Evolutionary conservation across 2,113 vertebrate genomes (phyloP).

Genomic region (Colinus virginianus): DNA sequence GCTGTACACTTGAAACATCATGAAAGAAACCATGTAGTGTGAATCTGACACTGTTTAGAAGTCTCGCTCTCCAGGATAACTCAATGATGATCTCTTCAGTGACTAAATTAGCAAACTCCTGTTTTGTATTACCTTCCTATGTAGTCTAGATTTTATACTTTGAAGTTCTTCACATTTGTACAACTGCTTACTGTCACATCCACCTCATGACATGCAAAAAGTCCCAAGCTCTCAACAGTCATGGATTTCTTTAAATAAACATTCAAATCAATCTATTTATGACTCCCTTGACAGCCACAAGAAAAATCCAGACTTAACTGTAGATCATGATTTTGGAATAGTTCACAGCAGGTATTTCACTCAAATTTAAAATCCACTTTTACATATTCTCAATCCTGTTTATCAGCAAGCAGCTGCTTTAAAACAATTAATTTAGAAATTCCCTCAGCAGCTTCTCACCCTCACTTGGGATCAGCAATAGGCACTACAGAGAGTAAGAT

Average conservation of each 20-base stretch:
- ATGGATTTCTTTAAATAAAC: neutral
- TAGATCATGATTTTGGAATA: neutral
- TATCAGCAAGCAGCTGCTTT: neutral
- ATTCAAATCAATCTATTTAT: constrained; percentile 21
- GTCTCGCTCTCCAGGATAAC: neutral
- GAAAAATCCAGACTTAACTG: neutral
- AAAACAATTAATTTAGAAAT: neutral
- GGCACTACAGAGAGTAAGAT: rapidly evolving
- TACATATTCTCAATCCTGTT: neutral
- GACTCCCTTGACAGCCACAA: neutral
- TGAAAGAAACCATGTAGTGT: neutral
- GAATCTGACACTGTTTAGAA: neutral
- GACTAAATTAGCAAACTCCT: constrained; percentile 1
- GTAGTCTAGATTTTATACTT: neutral
- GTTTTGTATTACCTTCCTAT: neutral
- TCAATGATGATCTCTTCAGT: neutral
- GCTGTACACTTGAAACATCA: neutral
- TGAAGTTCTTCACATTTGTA: constrained; percentile 10
- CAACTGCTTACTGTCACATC: constrained; percentile 17
- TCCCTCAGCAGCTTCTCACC: neutral
- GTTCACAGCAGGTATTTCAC: neutral
- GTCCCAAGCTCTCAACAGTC: neutral
- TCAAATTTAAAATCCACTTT: neutral
- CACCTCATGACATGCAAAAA: neutral
- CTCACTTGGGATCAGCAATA: neutral